Percentiles rank a stretch among this genome's conserved stretches.
phyloP scores from a whole-genome alignment of 2,888 invertebrate species.

The Sarcophaga carnaria region DNA sequence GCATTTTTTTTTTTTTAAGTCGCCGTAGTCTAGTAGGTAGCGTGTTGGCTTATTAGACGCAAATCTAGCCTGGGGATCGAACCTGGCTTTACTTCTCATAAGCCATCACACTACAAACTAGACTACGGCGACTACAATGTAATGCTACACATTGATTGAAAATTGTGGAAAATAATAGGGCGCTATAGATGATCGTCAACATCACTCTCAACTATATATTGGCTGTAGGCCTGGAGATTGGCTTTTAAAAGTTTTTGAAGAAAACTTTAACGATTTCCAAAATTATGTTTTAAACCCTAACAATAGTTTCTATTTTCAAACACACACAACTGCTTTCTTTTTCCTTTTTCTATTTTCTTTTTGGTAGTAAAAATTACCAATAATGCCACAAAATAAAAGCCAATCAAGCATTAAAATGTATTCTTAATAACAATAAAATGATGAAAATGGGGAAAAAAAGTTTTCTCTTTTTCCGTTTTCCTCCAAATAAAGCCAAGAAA shows the following conservation, averaged over 20 bases:
- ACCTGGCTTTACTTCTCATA: too few relatives aligned
- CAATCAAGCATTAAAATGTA: slow-evolving; percentile 44
- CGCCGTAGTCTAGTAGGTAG: too few relatives aligned
- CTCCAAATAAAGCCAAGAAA: slow-evolving; percentile 21
- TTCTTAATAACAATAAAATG: slow-evolving; percentile 37
- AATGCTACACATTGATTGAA: too few relatives aligned
- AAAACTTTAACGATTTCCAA: background rate
- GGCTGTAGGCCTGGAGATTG: background rate
- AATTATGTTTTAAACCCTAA: background rate
- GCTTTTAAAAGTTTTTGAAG: background rate
- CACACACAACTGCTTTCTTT: background rate
- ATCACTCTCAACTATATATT: background rate
- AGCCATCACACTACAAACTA: too few relatives aligned
- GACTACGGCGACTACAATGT: too few relatives aligned
- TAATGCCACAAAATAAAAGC: slow-evolving; percentile 17
- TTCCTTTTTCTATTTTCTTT: background rate
- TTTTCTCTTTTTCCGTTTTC: background rate
- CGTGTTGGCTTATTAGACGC: too few relatives aligned
- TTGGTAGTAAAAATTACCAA: slow-evolving; percentile 1
- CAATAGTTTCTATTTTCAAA: background rate
- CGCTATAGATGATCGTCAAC: too few relatives aligned
- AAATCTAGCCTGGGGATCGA: too few relatives aligned
- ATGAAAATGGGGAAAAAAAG: slow-evolving; percentile 1
- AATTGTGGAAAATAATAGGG: too few relatives aligned
- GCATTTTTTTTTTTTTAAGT: too few relatives aligned